A percentile compares a stretch with the other conserved stretches of the same genome.
Evolutionary conservation across 2,797 vertebrate species (phyloP).

Genomic region (Acipenser oxyrinchus): DNA sequence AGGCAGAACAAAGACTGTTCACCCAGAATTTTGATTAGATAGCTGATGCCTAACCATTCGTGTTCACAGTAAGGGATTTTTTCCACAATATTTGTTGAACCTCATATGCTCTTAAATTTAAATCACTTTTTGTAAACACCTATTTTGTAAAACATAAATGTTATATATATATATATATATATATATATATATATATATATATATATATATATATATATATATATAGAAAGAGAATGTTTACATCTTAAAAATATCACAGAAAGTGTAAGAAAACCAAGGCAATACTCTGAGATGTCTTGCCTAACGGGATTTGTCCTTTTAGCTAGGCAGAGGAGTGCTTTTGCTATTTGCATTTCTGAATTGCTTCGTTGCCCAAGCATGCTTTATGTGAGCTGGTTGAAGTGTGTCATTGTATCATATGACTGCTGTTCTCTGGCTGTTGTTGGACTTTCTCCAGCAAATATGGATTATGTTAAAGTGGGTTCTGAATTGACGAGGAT

Average conservation of each 20-base stretch:
- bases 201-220: no score
- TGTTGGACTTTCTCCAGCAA: conserved; percentile 96
- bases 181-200: no score
- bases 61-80: no score
- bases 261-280: conserved; percentile 64
- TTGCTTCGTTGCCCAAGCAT: conserved; percentile 96
- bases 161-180: no score
- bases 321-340: conserved; percentile 73
- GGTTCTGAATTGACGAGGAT: conserved; percentile 91
- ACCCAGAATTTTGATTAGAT: not conserved
- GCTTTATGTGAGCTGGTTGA: conserved; percentile 75
- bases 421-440: conserved; percentile 73
- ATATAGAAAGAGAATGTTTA: conserved; percentile 18
- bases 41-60: not conserved
- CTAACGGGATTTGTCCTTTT: conserved; percentile 93
- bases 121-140: no score
- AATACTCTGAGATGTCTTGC: conserved; percentile 75
- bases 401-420: conserved; percentile 89
- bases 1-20: not conserved
- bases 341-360: conserved; percentile 90
- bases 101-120: no score
- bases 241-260: conserved; percentile 61
- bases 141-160: not conserved
- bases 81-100: no score
- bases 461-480: conserved; percentile 99